phyloP scores from a whole-genome alignment of 2,888 invertebrate species.

The Pristionchus japonicus region DNA sequence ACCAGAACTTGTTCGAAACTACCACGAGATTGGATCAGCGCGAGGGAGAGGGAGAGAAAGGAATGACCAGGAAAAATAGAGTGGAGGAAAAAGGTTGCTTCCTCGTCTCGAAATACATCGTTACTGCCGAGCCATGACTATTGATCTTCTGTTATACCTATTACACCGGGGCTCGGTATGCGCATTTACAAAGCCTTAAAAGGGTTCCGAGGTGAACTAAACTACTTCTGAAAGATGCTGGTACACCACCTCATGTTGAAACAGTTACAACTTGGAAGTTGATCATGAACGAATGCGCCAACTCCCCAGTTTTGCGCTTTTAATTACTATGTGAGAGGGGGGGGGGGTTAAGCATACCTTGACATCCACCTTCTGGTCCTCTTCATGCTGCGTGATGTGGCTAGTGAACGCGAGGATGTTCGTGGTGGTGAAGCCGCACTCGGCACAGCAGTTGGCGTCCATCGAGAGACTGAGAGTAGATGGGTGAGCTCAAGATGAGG shows the following conservation, averaged over 20 bases:
- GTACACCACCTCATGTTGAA: no score
- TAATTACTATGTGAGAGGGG: no score
- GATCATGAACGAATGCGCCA: no score
- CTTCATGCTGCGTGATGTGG: conserved; percentile 69
- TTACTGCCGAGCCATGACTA: no score
- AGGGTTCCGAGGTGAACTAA: no score
- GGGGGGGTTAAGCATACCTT: no score
- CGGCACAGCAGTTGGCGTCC: conserved; percentile 69
- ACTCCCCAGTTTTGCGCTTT: background rate
- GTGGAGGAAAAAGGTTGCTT: background rate
- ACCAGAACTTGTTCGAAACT: conserved; percentile 45
- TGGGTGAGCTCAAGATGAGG: background rate
- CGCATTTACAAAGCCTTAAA: no score
- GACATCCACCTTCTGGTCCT: conserved; percentile 43
- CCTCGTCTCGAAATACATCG: background rate
- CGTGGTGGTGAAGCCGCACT: conserved; percentile 72
- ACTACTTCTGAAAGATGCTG: no score
- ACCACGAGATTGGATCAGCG: background rate
- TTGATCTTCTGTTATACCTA: no score
- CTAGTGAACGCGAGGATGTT: conserved; percentile 64
- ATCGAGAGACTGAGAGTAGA: conserved; percentile 48
- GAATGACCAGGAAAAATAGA: background rate
- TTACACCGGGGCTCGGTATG: no score
- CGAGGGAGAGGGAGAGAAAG: background rate
- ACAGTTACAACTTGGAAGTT: no score